Base-by-base conservation (phyloP, 1,140 invertebrate genomes). In the Meloidogyne hapla region DNA sequence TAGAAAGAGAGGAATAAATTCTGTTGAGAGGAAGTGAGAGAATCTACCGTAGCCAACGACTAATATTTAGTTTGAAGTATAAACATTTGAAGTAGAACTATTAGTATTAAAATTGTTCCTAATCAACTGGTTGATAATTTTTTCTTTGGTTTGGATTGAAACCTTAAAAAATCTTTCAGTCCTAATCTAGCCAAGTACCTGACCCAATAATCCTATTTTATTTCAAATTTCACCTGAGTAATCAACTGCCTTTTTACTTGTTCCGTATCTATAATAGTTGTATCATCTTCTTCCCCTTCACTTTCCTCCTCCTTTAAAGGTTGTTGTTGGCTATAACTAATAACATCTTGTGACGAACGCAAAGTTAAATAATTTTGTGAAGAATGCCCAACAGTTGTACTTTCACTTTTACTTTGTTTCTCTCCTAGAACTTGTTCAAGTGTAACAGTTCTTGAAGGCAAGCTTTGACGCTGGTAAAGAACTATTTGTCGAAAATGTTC, bases 401-500 rank as follows among this genome's bases (percentile, higher is more conserved):
- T 26, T 13, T 3, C 13, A 18, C 18, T 3, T 3, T 2, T 40
- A 48, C n/a, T 21, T n/a, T 4, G 18, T 18, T 67, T 42, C 21
- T 42, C 26, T 9, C 40, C 69, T 13, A 70, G 6, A 33, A 70
- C 38, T 3, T 56, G 6, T 42, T 56, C 26, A 45, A 70, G 69
- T 1, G 26, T 38, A 15, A 70, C 28, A 18, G 67, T 25, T 23
- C 23, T 69, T 40, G 67, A 23, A 12, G 67, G 40, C 0, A 48
- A 21, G 10, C 67, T 25, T 25, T 45, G 13, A n/a, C 40, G 28
- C 45, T 63, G 66, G 33, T 81, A 81, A 25, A 81, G 26, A 21
- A 81, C 66, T 13, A 83, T 64, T 66, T 81, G 81, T 1, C 80
- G 80, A 42, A 75, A 81, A 62, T 81, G 80, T 69, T 81, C 80